Base-by-base conservation (phyloP, 2,888 invertebrate genomes). In the Zaprionus lineosus region DNA sequence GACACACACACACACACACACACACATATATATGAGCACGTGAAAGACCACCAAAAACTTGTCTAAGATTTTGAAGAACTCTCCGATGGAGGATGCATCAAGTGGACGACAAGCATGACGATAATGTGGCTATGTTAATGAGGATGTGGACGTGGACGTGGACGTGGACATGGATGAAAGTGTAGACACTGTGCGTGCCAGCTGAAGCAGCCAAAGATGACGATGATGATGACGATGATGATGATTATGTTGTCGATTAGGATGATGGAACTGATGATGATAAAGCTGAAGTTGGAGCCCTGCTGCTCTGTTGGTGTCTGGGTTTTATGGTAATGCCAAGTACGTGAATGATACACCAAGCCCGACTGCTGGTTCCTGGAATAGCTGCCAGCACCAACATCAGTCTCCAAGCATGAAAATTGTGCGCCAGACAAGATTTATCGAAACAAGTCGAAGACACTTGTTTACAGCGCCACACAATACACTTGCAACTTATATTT, bases 271-370 rank as follows among this genome's bases (percentile, higher is more conserved):
- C 48, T 56, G 58, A 46, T 18, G 58, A 44, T 39, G 37, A 44
- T 41, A 12, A 39, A 34, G 21, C 8, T 16, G 16, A 28, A 19
- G 26, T n/a, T 21, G 0, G 33, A 26, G 8, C 26, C 15, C n/a
- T 29, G 19, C 15, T 8, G 9, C 24, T 21, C 15, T 31, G 9
- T 12, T 18, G 36, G 52, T 21, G 26, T 47, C 68, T 58, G 61
- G 52, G 61, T 74, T 82, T 76, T 74, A 76, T 82, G 81, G 68
- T 74, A 76, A 82, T 82, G 83, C 83, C 63, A 46, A 50, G 66
- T 82, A 76, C 75, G 83, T 76, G 75, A 64, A 74, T 41, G 78
- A 69, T 77, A 69, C 82, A 73, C 26, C 57, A 40, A 58, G 52
- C 52, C 48, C 50, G 79, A 39, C 63, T 50, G 55, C 48, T 53